These are phyloP conservation scores for Zoanthus sociatus DNA, from an alignment of 92 coral and sea anemone genomes.

Conservation along the genomic window DNA sequence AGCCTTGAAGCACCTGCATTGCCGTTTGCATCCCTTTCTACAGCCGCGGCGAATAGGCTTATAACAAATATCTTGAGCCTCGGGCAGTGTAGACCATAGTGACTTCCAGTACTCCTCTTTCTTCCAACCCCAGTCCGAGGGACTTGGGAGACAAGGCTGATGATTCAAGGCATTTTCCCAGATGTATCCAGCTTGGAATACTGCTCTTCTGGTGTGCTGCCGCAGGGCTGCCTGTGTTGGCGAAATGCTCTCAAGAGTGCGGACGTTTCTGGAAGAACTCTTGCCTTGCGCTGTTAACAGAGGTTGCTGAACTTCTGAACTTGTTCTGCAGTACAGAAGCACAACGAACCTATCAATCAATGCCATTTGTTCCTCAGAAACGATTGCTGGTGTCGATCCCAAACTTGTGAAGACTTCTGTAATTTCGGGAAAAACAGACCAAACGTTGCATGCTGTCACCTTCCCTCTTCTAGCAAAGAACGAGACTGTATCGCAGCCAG, in stretches of 20 bases:
- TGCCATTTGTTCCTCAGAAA: constrained; percentile 25
- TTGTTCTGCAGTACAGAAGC: constrained; percentile 46
- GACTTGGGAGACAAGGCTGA: constrained; percentile 1
- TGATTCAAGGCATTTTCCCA: constrained; percentile 26
- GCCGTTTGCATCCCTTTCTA: neutral
- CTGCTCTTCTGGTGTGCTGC: constrained; percentile 51
- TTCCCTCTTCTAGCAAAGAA: constrained; percentile 62
- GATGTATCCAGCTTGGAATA: constrained; percentile 31
- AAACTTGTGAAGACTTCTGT: constrained; percentile 36
- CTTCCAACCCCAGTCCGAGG: constrained; percentile 44
- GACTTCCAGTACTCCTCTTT: neutral
- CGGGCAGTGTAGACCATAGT: neutral
- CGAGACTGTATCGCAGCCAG: constrained; percentile 62
- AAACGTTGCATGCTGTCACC: constrained; percentile 59
- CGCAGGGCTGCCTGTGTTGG: constrained; percentile 58
- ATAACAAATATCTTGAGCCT: neutral
- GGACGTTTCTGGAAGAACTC: constrained; percentile 31
- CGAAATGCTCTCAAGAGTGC: neutral
- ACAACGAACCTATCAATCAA: constrained; percentile 24
- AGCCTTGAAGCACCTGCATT: neutral
- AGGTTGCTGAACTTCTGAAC: constrained; percentile 19
- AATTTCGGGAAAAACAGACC: constrained; percentile 49
- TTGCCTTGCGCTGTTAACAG: constrained; percentile 39
- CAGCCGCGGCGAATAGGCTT: neutral
- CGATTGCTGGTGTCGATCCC: neutral